A percentile compares a stretch with the other conserved stretches of the same genome.
These are phyloP conservation scores for Heterotis niloticus DNA, from an alignment of 2,113 vertebrate genomes.

Conservation along the genomic window DNA sequence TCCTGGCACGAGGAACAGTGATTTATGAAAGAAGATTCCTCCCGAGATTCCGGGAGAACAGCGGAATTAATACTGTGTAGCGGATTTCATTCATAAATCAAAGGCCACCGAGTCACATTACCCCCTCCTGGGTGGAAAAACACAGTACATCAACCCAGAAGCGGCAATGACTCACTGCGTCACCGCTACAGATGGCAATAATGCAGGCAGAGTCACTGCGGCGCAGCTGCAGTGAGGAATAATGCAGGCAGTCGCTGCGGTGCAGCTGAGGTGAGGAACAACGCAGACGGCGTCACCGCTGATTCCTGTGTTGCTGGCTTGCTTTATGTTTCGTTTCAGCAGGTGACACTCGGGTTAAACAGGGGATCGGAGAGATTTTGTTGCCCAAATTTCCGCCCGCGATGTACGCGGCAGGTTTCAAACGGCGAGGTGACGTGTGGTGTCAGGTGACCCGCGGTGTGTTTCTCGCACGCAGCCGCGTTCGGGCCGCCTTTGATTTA, in stretches of 20 bases:
- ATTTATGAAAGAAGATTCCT: slow-evolving; percentile 27
- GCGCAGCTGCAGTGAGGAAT: no score
- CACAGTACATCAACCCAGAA: no score
- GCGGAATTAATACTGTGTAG: slow-evolving; percentile 19
- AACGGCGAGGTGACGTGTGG: neutral
- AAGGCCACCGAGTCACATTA: neutral
- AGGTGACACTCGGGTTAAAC: no score
- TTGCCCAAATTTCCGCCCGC: neutral
- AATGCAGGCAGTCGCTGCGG: no score
- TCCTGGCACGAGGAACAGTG: neutral
- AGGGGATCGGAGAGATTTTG: neutral
- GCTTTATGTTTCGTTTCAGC: no score
- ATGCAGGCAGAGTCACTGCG: neutral
- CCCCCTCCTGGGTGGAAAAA: neutral
- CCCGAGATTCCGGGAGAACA: slow-evolving; percentile 18
- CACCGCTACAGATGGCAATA: neutral
- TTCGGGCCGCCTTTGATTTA: neutral
- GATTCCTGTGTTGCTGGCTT: no score
- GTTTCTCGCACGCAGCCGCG: neutral
- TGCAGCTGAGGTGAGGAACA: no score
- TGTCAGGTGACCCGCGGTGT: neutral
- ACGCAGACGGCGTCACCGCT: no score
- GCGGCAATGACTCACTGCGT: neutral
- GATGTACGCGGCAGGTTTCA: neutral
- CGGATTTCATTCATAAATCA: slow-evolving; percentile 22